A percentile compares a stretch with the other conserved stretches of the same genome.
phyloP scores from a whole-genome alignment of 2,113 vertebrate genomes.

The Psilopsiagon aurifrons region DNA sequence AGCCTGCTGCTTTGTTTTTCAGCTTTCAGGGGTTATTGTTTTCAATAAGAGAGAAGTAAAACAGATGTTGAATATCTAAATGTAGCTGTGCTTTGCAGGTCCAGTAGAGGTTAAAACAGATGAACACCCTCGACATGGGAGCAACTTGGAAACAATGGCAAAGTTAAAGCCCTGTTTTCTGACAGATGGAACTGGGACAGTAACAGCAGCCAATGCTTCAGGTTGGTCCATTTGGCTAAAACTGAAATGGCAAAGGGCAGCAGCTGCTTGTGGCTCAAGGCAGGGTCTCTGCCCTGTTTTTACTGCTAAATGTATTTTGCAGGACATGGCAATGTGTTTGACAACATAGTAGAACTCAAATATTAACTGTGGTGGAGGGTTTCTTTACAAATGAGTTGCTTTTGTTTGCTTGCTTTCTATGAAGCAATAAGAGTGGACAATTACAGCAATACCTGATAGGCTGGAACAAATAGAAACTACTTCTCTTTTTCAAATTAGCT shows the following conservation, averaged over 20 bases:
- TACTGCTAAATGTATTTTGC: background rate
- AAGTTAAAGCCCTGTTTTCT: slow-evolving; percentile 92
- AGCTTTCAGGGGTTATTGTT: background rate
- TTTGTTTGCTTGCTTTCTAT: background rate
- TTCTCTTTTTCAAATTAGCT: background rate
- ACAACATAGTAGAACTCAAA: background rate
- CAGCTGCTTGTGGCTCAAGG: background rate
- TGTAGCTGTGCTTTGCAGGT: slow-evolving; percentile 71
- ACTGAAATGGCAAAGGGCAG: background rate
- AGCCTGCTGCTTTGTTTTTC: background rate
- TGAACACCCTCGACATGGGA: slow-evolving; percentile 91
- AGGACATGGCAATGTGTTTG: background rate
- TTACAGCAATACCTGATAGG: background rate
- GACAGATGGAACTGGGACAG: slow-evolving; percentile 86
- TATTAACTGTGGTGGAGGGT: background rate
- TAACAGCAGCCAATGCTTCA: slow-evolving; percentile 94
- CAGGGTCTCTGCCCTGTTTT: background rate
- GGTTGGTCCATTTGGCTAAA: slow-evolving; percentile 69
- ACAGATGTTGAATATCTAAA: background rate
- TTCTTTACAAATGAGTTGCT: background rate
- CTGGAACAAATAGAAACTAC: background rate
- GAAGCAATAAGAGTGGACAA: background rate
- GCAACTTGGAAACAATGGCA: slow-evolving; percentile 81
- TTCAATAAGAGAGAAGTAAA: background rate
- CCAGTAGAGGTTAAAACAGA: slow-evolving; percentile 87